phyloP scores from a whole-genome alignment of 2,888 invertebrate genomes.

The Folsomia manolachei region DNA sequence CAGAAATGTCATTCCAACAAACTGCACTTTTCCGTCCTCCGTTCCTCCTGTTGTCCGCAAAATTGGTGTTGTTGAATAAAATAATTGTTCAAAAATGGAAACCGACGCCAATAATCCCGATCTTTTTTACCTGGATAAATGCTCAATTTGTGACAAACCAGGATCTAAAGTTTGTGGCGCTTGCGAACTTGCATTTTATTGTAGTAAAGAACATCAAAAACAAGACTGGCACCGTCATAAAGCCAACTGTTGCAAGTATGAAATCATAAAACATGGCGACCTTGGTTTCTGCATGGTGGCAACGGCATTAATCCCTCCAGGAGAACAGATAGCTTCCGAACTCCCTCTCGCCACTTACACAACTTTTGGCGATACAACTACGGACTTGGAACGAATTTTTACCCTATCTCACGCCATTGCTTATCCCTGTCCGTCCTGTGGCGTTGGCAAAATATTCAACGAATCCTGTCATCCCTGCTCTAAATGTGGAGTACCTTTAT shows the following conservation, averaged over 20 bases:
- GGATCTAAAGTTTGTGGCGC: constrained; percentile 22
- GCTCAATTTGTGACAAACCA: constrained; percentile 22
- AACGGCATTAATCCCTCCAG: constrained; percentile 1
- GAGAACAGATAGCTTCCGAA: constrained; percentile 17
- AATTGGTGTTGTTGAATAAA: neutral
- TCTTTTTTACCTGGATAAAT: constrained; percentile 21
- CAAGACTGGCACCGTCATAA: constrained; percentile 68
- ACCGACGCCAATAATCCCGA: neutral
- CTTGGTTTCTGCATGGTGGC: constrained; percentile 18
- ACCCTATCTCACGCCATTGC: neutral
- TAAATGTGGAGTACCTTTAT: constrained; percentile 27
- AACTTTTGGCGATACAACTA: neutral
- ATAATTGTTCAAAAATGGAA: too few species aligned
- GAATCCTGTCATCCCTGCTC: neutral
- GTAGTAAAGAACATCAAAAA: constrained; percentile 69
- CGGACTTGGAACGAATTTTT: constrained; percentile 6
- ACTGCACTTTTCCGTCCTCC: neutral
- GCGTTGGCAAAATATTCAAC: constrained; percentile 5
- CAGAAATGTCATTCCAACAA: too few species aligned
- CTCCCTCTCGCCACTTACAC: constrained; percentile 19
- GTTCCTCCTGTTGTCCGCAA: neutral
- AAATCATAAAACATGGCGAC: neutral
- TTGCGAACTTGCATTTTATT: constrained; percentile 68
- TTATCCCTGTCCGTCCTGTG: constrained; percentile 20
- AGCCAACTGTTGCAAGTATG: constrained; percentile 53